phyloP scores from a whole-genome alignment of 1,140 invertebrate species.

The Oryctes rhinoceros region DNA sequence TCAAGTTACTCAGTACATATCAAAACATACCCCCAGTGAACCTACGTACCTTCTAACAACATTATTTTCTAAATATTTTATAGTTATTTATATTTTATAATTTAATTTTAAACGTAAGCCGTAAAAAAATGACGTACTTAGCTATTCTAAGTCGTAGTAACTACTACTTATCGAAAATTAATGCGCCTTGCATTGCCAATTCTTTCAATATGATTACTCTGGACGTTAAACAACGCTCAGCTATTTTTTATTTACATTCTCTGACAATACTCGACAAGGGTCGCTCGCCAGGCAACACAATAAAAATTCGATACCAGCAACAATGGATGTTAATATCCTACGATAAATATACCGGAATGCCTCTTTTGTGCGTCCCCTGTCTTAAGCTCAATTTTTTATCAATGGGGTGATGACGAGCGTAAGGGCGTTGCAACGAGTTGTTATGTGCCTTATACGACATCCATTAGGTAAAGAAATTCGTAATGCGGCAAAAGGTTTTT shows the following conservation, averaged over 20 bases:
- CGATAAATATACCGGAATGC: conserved; percentile 45
- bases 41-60: too few relatives aligned
- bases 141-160: too few relatives aligned
- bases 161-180: too few relatives aligned
- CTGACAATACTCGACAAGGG: conserved; percentile 34
- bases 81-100: too few relatives aligned
- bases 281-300: background rate
- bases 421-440: background rate
- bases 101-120: too few relatives aligned
- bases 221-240: conserved; percentile 11
- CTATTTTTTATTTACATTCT: conserved; percentile 39
- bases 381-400: conserved; percentile 44
- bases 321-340: conserved; percentile 45
- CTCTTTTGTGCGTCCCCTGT: conserved; percentile 44
- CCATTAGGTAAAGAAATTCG: background rate
- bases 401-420: conserved; percentile 30
- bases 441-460: background rate
- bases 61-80: too few relatives aligned
- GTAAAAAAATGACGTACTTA: too few relatives aligned
- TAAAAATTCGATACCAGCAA: conserved; percentile 41
- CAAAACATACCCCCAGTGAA: too few relatives aligned
- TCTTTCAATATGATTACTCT: conserved; percentile 64
- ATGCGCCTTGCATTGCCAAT: conserved; percentile 64
- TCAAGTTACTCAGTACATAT: too few relatives aligned
- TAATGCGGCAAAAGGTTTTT: background rate